phyloP scores from a whole-genome alignment of 2,113 vertebrate genomes.

The Bubalus kerabau region DNA sequence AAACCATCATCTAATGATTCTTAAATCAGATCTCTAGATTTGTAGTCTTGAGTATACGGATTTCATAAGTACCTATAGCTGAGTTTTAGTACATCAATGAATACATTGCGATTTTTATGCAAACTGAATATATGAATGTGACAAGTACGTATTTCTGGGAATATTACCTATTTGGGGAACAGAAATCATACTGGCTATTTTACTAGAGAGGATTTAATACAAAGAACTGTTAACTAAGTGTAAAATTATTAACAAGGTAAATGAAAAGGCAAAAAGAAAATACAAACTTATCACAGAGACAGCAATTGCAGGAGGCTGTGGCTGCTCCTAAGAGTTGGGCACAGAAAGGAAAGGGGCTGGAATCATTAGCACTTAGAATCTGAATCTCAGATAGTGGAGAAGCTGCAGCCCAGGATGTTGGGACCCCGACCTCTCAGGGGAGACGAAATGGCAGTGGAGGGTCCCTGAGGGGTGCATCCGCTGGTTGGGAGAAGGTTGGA shows the following conservation, averaged over 20 bases:
- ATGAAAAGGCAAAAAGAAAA: neutral
- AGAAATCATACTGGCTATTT: neutral
- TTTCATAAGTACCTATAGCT: neutral
- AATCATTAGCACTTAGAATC: neutral
- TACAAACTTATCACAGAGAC: neutral
- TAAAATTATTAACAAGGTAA: neutral
- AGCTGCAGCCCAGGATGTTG: neutral
- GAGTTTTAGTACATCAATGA: neutral
- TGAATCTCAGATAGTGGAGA: neutral
- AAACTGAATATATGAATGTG: neutral
- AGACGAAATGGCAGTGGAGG: fast-evolving
- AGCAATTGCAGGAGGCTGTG: neutral
- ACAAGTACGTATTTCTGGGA: neutral
- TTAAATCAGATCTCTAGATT: neutral
- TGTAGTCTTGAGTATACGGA: neutral
- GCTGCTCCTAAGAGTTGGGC: neutral
- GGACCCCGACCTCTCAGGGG: neutral
- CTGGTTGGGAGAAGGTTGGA: neutral
- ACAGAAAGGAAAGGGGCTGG: neutral
- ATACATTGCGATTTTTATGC: neutral
- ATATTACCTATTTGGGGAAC: neutral
- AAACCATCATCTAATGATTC: neutral
- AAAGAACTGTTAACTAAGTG: neutral
- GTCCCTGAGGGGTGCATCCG: fast-evolving
- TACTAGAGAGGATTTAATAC: neutral